These are phyloP conservation scores for Thomomys bottae DNA, from an alignment of 2,113 vertebrate genomes.

Conservation along the genomic window DNA sequence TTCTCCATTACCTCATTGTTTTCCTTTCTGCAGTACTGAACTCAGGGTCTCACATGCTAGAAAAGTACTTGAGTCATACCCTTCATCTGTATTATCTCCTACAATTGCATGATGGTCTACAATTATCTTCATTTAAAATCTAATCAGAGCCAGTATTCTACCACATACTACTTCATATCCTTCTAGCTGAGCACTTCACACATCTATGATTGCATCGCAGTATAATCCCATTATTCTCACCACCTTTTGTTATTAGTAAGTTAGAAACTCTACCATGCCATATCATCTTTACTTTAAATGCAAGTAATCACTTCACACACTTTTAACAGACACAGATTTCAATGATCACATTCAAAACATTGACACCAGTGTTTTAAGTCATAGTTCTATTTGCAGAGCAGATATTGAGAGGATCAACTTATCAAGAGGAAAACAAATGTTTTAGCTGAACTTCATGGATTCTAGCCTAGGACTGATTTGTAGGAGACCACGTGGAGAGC, in stretches of 20 bases:
- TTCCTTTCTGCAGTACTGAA: too few species aligned
- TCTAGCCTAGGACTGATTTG: background rate
- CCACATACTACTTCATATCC: background rate
- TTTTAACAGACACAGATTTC: background rate
- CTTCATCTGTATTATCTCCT: background rate
- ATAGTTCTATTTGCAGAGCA: background rate
- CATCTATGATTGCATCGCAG: background rate
- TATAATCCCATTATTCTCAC: background rate
- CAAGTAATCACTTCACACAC: background rate
- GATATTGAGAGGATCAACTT: background rate
- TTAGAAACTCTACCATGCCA: background rate
- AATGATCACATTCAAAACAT: constrained; percentile 28
- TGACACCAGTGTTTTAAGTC: background rate
- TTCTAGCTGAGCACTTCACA: background rate
- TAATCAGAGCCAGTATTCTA: background rate
- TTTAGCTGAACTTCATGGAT: background rate
- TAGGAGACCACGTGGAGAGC: background rate
- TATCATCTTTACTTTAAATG: background rate
- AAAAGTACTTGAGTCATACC: too few species aligned
- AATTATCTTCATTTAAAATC: background rate
- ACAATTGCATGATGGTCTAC: background rate
- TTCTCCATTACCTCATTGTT: background rate
- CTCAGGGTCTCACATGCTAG: too few species aligned
- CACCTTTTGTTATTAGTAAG: background rate
- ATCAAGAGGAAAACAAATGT: background rate